Evolutionary conservation across 2,113 vertebrate species (phyloP), one percentile per base, ranked within the genome.

Genomic region (Procavia capensis): DNA sequence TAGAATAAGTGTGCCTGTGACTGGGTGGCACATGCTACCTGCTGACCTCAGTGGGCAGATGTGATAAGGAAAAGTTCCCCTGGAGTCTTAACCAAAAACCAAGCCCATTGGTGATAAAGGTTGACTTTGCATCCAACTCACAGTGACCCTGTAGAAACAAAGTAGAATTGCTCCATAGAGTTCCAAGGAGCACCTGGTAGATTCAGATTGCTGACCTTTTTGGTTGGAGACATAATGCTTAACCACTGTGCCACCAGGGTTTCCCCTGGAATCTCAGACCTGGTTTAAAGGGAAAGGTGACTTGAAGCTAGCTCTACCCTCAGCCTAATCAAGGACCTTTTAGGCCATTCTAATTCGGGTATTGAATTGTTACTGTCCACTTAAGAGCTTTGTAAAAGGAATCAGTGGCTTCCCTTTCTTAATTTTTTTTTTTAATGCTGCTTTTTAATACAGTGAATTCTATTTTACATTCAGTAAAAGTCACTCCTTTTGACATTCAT

Each of bases 401-500:
- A 79, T 29, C 34, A 22, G 27, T 9, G 36, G 5, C 61, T 64
- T 63, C 76, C 20, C 9, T 29, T 72, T 76, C n/a, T 45, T 81
- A 43, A 72, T 92, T 92, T 85, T 45, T 94, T n/a, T 91, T 64
- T 82, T 36, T n/a, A 78, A 27, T 74, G 39, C 57, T 34, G n/a
- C 43, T 64, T 82, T 63, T 75, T 57, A 81, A 64, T 63, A 66
- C 27, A 57, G 19, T 78, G 70, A 78, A 64, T 78, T 57, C 3
- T 11, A 29, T 85, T 92, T 81, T 75, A 43, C n/a, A 11, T 66
- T 27, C 2, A 79, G n/a, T 36, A 74, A 83, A 16, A 36, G 45
- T 59, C 2, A 25, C 6, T 87, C 19, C 89, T 72, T 57, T 54
- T 86, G 39, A 25, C 64, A 6, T 72, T 57, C 5, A 72, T n/a